A percentile compares a stretch with the other conserved stretches of the same genome.
Conservation (phyloP, 2,797 vertebrate species). For the Danio choprae region DNA sequence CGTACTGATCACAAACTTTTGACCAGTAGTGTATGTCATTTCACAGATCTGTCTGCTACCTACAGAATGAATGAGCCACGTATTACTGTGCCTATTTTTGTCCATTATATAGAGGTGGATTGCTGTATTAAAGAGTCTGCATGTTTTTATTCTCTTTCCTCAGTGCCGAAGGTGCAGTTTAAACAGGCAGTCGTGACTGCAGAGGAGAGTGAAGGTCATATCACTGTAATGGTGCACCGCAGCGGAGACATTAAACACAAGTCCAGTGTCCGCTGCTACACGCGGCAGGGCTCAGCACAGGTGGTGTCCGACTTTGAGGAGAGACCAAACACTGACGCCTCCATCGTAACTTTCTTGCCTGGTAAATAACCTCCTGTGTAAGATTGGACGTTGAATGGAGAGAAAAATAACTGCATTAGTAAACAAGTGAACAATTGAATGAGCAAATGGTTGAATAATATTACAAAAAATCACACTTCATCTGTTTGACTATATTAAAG, state of each 20-base stretch:
- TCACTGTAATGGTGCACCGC: conserved; percentile 81
- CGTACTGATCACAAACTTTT: too few species aligned
- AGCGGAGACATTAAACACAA: conserved; percentile 84
- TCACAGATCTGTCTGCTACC: background rate
- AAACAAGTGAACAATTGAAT: background rate
- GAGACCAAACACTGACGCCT: conserved; percentile 89
- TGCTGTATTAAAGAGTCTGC: conserved; percentile 4
- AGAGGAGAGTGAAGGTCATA: conserved; percentile 83
- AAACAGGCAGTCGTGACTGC: conserved; percentile 79
- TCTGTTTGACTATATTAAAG: too few species aligned
- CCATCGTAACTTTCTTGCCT: conserved; percentile 86
- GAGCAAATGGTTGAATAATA: background rate
- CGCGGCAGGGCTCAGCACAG: conserved; percentile 90
- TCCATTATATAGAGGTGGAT: background rate
- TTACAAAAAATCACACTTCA: background rate
- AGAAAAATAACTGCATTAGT: background rate
- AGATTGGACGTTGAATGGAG: background rate
- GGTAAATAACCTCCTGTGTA: conserved; percentile 72
- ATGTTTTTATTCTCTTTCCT: conserved; percentile 6
- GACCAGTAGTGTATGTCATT: background rate
- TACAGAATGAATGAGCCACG: background rate
- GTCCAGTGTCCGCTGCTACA: conserved; percentile 91
- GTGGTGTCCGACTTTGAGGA: conserved; percentile 92
- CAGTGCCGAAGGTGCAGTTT: conserved; percentile 94
- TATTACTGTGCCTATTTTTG: background rate